Conservation (phyloP, 1,140 invertebrate genomes). For the Drosophila pruinosa region DNA sequence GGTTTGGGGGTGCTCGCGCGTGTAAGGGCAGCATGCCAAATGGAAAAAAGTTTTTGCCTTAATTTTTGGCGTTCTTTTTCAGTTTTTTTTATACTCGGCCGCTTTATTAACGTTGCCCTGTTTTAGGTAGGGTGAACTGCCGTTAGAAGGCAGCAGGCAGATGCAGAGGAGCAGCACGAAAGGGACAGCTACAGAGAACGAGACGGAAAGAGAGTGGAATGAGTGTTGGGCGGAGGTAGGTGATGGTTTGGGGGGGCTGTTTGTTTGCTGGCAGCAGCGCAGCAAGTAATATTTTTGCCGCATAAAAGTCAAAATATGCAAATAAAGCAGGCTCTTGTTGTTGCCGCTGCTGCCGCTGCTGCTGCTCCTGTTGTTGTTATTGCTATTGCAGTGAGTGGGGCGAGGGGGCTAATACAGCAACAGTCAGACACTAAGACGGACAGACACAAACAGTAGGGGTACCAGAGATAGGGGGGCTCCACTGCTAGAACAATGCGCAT, state of each 20-base stretch:
- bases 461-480: not conserved
- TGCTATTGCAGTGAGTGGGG: conserved; percentile 7
- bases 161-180: not conserved
- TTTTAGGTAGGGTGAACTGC: conserved; percentile 39
- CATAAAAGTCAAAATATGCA: conserved; percentile 79
- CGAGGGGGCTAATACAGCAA: conserved; percentile 34
- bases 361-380: conserved; percentile 12
- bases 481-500: conserved; percentile 50
- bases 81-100: conserved; percentile 29
- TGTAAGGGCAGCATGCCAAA: conserved; percentile 45
- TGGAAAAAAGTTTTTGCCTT: conserved; percentile 56
- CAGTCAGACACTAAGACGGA: conserved; percentile 25
- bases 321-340: conserved; percentile 54
- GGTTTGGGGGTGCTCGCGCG: conserved; percentile 1
- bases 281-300: conserved; percentile 77
- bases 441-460: conserved; percentile 5
- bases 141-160: not conserved
- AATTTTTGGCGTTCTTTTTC: conserved; percentile 39
- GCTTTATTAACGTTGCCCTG: conserved; percentile 66
- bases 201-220: not conserved
- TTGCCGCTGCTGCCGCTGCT: conserved; percentile 13
- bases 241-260: not conserved
- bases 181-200: not conserved
- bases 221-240: not conserved
- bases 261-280: conserved; percentile 70